Percentiles rank a stretch among this genome's conserved stretches.
Evolutionary conservation across 2,888 invertebrate genomes (phyloP).

Genomic region (Reticulitermes lucifugus): DNA sequence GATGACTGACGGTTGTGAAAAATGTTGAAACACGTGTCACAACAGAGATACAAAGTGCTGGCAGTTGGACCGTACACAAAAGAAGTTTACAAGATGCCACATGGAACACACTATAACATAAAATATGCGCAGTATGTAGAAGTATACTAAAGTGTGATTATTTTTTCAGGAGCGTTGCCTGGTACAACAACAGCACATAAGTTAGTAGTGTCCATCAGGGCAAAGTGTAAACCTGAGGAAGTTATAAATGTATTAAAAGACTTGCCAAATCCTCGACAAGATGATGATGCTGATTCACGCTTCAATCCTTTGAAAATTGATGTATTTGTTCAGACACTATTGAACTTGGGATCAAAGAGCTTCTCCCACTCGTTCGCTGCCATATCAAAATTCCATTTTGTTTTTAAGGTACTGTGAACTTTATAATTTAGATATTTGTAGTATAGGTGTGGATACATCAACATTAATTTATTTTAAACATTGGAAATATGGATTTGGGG

Average conservation of each 20-base stretch:
- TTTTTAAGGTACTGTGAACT: conserved; percentile 76
- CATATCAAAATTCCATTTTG: conserved; percentile 95
- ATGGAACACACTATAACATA: too few relatives aligned
- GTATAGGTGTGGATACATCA: too few relatives aligned
- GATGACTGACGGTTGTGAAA: too few relatives aligned
- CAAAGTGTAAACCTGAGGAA: conserved; percentile 92
- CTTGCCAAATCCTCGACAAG: conserved; percentile 83
- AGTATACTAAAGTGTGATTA: conserved; percentile 39
- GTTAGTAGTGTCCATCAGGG: conserved; percentile 86
- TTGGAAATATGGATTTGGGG: too few relatives aligned
- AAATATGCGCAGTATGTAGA: too few relatives aligned
- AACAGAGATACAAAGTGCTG: too few relatives aligned
- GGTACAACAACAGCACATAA: conserved; percentile 89
- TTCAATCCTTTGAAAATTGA: conserved; percentile 96
- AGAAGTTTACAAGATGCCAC: too few relatives aligned
- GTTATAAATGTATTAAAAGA: conserved; percentile 88
- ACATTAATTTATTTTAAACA: too few relatives aligned
- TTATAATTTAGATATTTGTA: conserved; percentile 49
- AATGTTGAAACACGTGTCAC: too few relatives aligned
- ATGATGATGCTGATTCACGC: conserved; percentile 78
- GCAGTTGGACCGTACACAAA: too few relatives aligned
- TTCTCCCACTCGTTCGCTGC: conserved; percentile 99
- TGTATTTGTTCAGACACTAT: conserved; percentile 94
- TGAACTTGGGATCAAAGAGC: conserved; percentile 95
- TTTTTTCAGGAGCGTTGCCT: conserved; percentile 74